These are phyloP conservation scores for Corythucha ciliata DNA, from an alignment of 2,888 invertebrate species.

Conservation along the genomic window DNA sequence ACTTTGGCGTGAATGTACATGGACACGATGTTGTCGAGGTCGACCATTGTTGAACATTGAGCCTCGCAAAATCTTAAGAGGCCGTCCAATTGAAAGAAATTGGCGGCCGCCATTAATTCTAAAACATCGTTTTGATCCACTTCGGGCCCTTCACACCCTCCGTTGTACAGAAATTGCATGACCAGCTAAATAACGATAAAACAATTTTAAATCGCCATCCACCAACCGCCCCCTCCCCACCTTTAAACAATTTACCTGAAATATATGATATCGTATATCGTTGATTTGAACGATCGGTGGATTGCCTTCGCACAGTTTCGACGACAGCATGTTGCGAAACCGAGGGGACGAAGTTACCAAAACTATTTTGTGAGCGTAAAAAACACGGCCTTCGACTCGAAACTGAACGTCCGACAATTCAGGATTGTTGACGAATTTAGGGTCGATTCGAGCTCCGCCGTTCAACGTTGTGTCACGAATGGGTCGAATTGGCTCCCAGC, in stretches of 20 bases:
- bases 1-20: constrained; percentile 92
- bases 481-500: constrained; percentile 72
- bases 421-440: constrained; percentile 88
- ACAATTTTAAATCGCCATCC: constrained; percentile 12
- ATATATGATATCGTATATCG: constrained; percentile 84
- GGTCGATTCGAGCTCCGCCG: constrained; percentile 71
- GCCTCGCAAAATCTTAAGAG: constrained; percentile 76
- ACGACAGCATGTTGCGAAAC: constrained; percentile 74
- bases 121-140: constrained; percentile 72
- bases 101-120: constrained; percentile 82
- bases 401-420: constrained; percentile 88
- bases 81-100: constrained; percentile 82
- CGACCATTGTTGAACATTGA: constrained; percentile 71
- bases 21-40: constrained; percentile 79
- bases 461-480: constrained; percentile 57
- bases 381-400: constrained; percentile 78
- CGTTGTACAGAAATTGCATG: constrained; percentile 87
- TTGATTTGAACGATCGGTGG: constrained; percentile 84
- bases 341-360: constrained; percentile 81
- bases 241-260: constrained; percentile 65
- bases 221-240: neutral
- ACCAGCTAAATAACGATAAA: constrained; percentile 62
- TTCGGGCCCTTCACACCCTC: constrained; percentile 68
- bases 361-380: constrained; percentile 90
- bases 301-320: constrained; percentile 60